Base-by-base conservation (phyloP, 1,140 invertebrate species). In the Hylyphantes graminicola region DNA sequence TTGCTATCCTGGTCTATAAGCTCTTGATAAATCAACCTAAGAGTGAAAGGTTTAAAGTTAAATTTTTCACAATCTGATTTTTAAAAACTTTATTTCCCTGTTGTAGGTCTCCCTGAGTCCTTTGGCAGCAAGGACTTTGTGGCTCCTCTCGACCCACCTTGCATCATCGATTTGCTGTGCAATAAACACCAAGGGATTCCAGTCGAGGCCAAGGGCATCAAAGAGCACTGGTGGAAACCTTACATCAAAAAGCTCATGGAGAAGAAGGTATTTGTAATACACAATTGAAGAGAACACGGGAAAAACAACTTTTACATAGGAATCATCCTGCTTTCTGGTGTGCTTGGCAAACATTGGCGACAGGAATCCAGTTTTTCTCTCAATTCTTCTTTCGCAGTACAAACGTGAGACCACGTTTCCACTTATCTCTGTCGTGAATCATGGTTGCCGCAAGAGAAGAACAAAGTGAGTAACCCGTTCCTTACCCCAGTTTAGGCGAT, bases 171-270 rank as follows among this genome's bases (percentile, higher is more conserved):
- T 87, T 90, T 93, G 61, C 91, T 99, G 7, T 98, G 96, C 89
- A 93, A 94, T 76, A 93, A 93, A 88, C 94, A 95, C 88, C 91
- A 93, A 76, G 96, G 95, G 2, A 92, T 96, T 2, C 91, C 93
- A 13, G 92, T 96, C 6, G 97, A 99, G 89, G 97, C 96, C 6
- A 94, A 94, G 89, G 93, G 93, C 15, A 95, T 97, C 84, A 97
- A 98, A 89, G 94, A 96, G 88, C 97, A 98, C 88, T 95, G 93
- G 86, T 95, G 94, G 91, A 95, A 94, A 88, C 93, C 92, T 81
- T 93, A 94, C 85, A 93, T 99, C 8, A 93, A 92, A 86, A 93
- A 93, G 88, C 92, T 98, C 77, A 94, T 97, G 89, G 93, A 94
- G 17, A 93, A 94, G 87, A 93, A 93, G 88, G 93, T 95, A 89